Conservation (phyloP, 2,113 vertebrate genomes). For the Taxidea taxus region DNA sequence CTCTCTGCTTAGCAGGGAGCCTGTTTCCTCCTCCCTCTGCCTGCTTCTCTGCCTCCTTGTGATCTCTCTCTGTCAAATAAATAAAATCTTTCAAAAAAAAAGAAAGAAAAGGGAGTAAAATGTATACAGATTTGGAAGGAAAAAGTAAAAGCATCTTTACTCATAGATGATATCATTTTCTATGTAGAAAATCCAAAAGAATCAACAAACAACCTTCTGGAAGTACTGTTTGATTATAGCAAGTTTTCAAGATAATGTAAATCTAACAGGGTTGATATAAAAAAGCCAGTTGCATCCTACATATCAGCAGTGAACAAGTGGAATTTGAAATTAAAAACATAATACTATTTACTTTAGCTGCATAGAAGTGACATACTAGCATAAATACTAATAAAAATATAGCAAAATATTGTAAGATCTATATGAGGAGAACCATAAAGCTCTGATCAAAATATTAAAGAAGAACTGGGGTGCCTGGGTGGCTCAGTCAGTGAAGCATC, state of each 20-base stretch:
- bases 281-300: background rate
- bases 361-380: background rate
- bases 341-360: background rate
- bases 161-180: background rate
- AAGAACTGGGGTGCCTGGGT: background rate
- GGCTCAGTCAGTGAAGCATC: background rate
- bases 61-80: too few species aligned
- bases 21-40: too few species aligned
- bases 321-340: background rate
- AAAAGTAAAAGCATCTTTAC: background rate
- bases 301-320: background rate
- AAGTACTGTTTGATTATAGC: background rate
- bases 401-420: background rate
- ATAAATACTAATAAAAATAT: background rate
- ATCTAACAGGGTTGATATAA: background rate
- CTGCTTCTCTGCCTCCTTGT: too few species aligned
- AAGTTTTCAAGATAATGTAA: background rate
- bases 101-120: background rate
- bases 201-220: background rate
- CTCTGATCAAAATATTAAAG: background rate
- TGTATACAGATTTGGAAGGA: too few species aligned
- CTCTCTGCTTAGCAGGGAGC: too few species aligned
- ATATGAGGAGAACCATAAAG: background rate
- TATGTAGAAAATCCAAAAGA: background rate
- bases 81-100: too few species aligned